phyloP scores from a whole-genome alignment of 2,888 invertebrate species.

The Hymenopus coronatus region DNA sequence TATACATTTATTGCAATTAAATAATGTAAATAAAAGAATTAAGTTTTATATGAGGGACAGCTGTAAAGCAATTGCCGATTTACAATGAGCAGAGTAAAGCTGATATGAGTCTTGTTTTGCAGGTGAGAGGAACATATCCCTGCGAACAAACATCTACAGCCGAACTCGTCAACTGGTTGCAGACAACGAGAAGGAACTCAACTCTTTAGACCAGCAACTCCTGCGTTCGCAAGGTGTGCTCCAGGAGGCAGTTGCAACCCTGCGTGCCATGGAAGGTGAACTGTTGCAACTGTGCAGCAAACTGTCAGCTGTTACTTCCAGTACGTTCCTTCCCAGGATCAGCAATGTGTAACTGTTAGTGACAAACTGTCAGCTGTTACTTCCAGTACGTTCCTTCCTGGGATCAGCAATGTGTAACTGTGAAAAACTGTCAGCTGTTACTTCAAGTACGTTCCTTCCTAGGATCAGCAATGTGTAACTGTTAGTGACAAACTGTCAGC shows the following conservation, averaged over 20 bases:
- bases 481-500: too few species aligned
- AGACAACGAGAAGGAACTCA: slow-evolving; percentile 28
- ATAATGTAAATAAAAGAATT: too few species aligned
- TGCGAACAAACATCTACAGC: slow-evolving; percentile 31
- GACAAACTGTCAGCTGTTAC: too few species aligned
- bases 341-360: slow-evolving; percentile 7
- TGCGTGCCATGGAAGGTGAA: slow-evolving; percentile 28
- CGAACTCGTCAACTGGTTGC: slow-evolving; percentile 24
- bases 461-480: too few species aligned
- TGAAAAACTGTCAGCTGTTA: too few species aligned
- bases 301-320: slow-evolving; percentile 27
- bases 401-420: too few species aligned
- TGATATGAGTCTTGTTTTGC: neutral
- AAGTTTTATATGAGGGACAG: too few species aligned
- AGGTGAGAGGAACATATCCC: slow-evolving; percentile 35
- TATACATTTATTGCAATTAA: too few species aligned
- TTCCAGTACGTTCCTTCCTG: too few species aligned
- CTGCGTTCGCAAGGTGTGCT: slow-evolving; percentile 32
- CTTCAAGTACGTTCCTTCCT: too few species aligned
- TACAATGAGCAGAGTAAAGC: too few species aligned
- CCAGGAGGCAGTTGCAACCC: slow-evolving; percentile 33
- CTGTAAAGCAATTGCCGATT: too few species aligned
- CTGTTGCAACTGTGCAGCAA: slow-evolving; percentile 25
- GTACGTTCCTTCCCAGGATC: slow-evolving; percentile 31
- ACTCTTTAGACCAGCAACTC: slow-evolving; percentile 34